These are phyloP conservation scores for Oncorhynchus clarkii DNA, from an alignment of 2,113 vertebrate species.

Conservation along the genomic window DNA sequence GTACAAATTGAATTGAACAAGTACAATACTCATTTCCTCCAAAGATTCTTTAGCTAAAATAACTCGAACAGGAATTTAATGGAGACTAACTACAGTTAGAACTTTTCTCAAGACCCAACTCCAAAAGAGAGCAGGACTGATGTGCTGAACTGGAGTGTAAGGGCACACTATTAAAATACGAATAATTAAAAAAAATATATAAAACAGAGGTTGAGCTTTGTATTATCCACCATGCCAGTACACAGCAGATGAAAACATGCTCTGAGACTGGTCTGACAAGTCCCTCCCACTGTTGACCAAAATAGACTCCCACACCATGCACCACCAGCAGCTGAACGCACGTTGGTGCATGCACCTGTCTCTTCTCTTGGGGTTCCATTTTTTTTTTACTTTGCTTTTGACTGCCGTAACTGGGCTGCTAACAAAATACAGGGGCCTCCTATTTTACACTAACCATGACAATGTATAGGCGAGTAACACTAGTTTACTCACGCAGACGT, in stretches of 20 bases:
- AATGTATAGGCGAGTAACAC: not conserved
- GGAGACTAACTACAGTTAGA: too few relatives aligned
- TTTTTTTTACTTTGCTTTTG: conserved; percentile 13
- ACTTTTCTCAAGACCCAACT: too few relatives aligned
- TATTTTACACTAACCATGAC: not conserved
- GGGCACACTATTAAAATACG: too few relatives aligned
- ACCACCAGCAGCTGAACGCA: conserved; percentile 63
- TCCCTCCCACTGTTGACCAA: conserved; percentile 62
- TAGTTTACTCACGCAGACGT: too few relatives aligned
- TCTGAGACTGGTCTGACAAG: conserved; percentile 34
- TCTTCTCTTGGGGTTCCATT: conserved; percentile 47
- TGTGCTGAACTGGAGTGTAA: too few relatives aligned
- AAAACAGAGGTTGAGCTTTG: too few relatives aligned
- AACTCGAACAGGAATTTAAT: too few relatives aligned
- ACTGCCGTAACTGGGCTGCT: not conserved
- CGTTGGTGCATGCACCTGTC: conserved; percentile 63
- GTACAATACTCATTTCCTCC: too few relatives aligned
- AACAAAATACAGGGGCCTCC: not conserved
- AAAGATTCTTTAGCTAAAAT: too few relatives aligned
- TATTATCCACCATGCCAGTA: not conserved
- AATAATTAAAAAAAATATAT: too few relatives aligned
- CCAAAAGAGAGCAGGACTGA: too few relatives aligned
- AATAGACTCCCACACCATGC: conserved; percentile 61
- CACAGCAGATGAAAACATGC: not conserved
- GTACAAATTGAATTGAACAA: too few relatives aligned